Evolutionary conservation across 1,140 invertebrate genomes (phyloP).

Genomic region (Drosophila littoralis): DNA sequence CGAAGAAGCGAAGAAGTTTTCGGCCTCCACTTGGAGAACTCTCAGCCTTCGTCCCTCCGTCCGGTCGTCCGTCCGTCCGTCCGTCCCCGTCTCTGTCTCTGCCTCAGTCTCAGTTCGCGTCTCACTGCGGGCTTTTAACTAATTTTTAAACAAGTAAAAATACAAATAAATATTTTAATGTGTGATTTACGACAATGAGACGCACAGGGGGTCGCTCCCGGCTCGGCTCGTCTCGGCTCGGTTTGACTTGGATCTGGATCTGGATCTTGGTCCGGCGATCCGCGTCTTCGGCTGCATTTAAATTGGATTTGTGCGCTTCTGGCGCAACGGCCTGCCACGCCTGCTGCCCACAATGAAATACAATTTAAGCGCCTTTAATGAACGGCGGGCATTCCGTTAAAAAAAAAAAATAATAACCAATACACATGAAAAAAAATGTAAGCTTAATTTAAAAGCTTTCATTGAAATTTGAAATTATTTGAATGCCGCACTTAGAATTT

Average conservation of each 20-base stretch:
- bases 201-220: slow-evolving; percentile 72
- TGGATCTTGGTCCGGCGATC: slow-evolving; percentile 33
- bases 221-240: slow-evolving; percentile 17
- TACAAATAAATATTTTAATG: slow-evolving; percentile 85
- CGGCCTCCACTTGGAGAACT: slow-evolving; percentile 4
- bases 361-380: slow-evolving; percentile 83
- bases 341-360: slow-evolving; percentile 59
- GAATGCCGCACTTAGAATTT: slow-evolving; percentile 28
- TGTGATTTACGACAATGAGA: slow-evolving; percentile 84
- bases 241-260: slow-evolving; percentile 7
- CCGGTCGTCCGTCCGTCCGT: too few species aligned
- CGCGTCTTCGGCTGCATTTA: slow-evolving; percentile 71
- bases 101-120: background rate
- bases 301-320: slow-evolving; percentile 84
- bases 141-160: slow-evolving; percentile 84
- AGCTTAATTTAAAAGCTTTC: slow-evolving; percentile 38
- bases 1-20: slow-evolving; percentile 8
- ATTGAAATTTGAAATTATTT: slow-evolving; percentile 59
- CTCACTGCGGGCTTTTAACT: slow-evolving; percentile 76
- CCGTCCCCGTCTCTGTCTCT: background rate
- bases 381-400: slow-evolving; percentile 42
- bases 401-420: background rate
- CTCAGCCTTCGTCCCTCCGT: too few species aligned
- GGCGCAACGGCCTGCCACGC: slow-evolving; percentile 55
- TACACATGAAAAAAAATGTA: slow-evolving; percentile 11